A percentile compares a stretch with the other conserved stretches of the same genome.
Evolutionary conservation across 2,888 invertebrate species (phyloP).

Genomic region (Hyles lineata): DNA sequence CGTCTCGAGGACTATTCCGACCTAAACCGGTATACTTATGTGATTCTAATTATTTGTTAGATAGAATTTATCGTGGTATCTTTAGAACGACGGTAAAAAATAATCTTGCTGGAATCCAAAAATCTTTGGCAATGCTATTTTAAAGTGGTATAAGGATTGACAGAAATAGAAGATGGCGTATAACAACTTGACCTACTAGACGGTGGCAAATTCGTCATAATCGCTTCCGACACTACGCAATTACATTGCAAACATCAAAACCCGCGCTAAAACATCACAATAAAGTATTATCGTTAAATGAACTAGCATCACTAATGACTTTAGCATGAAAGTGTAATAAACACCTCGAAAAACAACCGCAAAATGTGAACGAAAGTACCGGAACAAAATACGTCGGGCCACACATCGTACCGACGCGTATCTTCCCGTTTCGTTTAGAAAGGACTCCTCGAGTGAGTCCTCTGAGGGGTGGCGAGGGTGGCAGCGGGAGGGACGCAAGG

Average conservation of each 20-base stretch:
- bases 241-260: neutral
- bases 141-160: neutral
- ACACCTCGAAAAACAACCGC: conserved; percentile 32
- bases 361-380: conserved; percentile 37
- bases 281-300: conserved; percentile 14
- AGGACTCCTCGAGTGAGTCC: conserved; percentile 54
- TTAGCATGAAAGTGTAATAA: conserved; percentile 25
- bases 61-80: no score
- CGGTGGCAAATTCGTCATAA: neutral
- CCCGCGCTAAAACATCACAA: neutral
- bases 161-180: no score
- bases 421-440: conserved; percentile 63
- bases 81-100: no score
- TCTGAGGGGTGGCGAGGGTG: conserved; percentile 38
- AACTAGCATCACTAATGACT: conserved; percentile 33
- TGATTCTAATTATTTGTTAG: no score
- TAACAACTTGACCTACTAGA: neutral
- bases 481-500: conserved; percentile 57
- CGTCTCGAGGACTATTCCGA: no score
- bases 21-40: no score
- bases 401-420: conserved; percentile 39
- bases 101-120: no score
- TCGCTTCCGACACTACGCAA: neutral
- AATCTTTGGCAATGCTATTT: no score
- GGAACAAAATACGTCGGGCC: conserved; percentile 28